These are phyloP conservation scores for Drosophila rufa DNA, from an alignment of 1,140 invertebrate genomes.

Conservation along the genomic window DNA sequence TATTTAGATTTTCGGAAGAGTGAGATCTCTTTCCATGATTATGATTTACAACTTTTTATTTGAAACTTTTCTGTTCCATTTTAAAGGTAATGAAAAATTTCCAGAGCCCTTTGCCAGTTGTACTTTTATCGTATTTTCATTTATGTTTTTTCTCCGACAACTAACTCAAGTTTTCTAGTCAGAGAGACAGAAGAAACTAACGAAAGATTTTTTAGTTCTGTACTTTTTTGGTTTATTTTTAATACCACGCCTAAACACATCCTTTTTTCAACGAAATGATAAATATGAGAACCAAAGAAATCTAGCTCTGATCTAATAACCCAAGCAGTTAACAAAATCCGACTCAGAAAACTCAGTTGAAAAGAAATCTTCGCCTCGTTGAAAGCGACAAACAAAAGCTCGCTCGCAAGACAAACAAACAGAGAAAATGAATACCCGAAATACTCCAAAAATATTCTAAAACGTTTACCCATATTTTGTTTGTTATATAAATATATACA, in stretches of 20 bases:
- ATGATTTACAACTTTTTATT: slow-evolving; percentile 44
- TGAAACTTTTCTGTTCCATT: slow-evolving; percentile 49
- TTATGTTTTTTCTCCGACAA: slow-evolving; percentile 62
- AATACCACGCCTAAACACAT: slow-evolving; percentile 84
- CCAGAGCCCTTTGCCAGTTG: slow-evolving; percentile 84
- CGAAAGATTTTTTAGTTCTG: slow-evolving; percentile 57
- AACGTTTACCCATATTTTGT: slow-evolving; percentile 46
- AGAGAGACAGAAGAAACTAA: slow-evolving; percentile 50
- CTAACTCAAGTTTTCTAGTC: slow-evolving; percentile 48
- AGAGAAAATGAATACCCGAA: slow-evolving; percentile 36
- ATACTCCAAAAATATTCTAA: slow-evolving; percentile 50
- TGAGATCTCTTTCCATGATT: slow-evolving; percentile 9
- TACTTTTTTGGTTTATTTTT: slow-evolving; percentile 74
- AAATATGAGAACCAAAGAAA: slow-evolving; percentile 84
- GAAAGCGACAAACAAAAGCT: slow-evolving; percentile 71
- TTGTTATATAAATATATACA: slow-evolving; percentile 37
- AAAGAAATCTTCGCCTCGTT: slow-evolving; percentile 49
- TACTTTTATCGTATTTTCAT: slow-evolving; percentile 70
- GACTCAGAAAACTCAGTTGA: slow-evolving; percentile 64
- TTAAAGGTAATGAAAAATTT: slow-evolving; percentile 82
- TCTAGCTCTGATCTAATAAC: slow-evolving; percentile 47
- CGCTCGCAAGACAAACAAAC: slow-evolving; percentile 71
- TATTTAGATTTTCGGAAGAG: slow-evolving; percentile 28
- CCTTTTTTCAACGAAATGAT: slow-evolving; percentile 84
- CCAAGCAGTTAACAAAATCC: slow-evolving; percentile 51